Base-by-base conservation (phyloP, 1,140 invertebrate genomes). In the Helicoverpa zea region DNA sequence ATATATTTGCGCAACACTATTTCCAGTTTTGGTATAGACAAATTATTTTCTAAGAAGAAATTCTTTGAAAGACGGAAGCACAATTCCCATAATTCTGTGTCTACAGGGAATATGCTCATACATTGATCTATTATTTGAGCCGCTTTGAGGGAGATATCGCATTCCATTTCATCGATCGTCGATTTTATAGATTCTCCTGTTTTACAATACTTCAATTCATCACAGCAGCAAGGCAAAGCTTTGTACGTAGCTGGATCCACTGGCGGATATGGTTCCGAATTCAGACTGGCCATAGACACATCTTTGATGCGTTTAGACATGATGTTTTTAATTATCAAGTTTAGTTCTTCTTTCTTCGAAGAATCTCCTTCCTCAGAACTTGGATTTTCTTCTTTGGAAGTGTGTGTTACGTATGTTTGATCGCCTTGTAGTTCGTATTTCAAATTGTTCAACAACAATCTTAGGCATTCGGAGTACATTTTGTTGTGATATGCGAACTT, bases 51-150 rank as follows among this genome's bases (percentile, higher is more conserved):
- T 7, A 94, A 73, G 63, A 89, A 95, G 82, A 91, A 95, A 75
- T 94, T 86, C 80, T 92, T 94, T 0, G 92, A 87, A 3, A 89
- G 76, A 14, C 91, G 83, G 70, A 95, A 94, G 70, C 92, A 95
- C 5, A 82, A 83, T 81, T 94, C 92, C 94, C 94, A 95, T 4
- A 94, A 74, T 9, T 87, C 79, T 9, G 88, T 85, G n/a, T 94
- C 89, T 7, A 94, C 84, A 12, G 94, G 94, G 59, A 94, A 94
- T 0, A 90, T 87, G 23, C 86, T 89, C 3, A 95, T 91, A 73
- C 90, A 94, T 85, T 90, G 92, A 35, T 95, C 92, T 51, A 94
- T 91, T 23, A 92, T 80, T 35, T 84, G 76, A 2, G 91, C 90
- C 0, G 94, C 94, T 83, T 87, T 86, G 3, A 88, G 14, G 83